These are phyloP conservation scores for Elanoides forficatus DNA, from an alignment of 2,113 vertebrate species.

Conservation along the genomic window DNA sequence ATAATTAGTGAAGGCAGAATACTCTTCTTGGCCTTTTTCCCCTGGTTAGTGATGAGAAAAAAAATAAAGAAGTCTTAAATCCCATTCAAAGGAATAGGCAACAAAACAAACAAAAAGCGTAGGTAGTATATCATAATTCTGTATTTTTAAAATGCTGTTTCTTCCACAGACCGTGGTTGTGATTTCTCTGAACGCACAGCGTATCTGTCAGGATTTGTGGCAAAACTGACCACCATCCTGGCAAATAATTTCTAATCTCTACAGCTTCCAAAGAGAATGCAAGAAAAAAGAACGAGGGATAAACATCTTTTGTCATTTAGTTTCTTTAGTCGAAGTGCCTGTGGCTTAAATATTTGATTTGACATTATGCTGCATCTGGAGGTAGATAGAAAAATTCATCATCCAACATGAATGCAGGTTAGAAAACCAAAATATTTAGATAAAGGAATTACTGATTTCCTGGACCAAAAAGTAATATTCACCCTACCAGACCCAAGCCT, in stretches of 20 bases:
- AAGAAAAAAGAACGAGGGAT: background rate
- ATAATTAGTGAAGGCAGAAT: background rate
- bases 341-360: background rate
- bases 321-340: accelerated
- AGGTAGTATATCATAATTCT: background rate
- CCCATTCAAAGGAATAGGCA: background rate
- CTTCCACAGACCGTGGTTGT: background rate
- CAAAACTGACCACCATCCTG: background rate
- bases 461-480: background rate
- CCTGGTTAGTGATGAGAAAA: background rate
- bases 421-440: background rate
- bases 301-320: background rate
- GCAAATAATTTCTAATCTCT: background rate
- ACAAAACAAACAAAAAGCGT: background rate
- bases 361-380: background rate
- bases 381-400: background rate
- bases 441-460: background rate
- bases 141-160: background rate
- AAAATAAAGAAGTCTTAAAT: background rate
- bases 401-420: background rate
- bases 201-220: background rate
- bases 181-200: background rate
- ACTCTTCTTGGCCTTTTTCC: background rate
- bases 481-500: background rate
- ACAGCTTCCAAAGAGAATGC: background rate